Evolutionary conservation across 2,113 vertebrate species (phyloP).

Genomic region (Acrocephalus kingi): DNA sequence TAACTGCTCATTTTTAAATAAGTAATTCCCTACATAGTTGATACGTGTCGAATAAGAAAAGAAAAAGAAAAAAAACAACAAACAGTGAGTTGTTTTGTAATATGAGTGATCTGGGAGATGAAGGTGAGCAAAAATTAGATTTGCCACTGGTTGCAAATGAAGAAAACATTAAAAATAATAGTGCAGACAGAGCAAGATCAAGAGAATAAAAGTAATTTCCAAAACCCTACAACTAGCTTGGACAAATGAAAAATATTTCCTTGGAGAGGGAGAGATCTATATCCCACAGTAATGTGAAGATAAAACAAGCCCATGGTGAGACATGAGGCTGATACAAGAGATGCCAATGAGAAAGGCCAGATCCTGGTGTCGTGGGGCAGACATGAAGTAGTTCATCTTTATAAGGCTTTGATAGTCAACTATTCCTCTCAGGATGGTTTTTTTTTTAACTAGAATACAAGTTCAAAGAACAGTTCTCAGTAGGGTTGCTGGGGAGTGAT

Average conservation of each 20-base stretch:
- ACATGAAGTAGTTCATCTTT: neutral
- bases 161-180: neutral
- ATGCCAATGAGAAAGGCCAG: conserved; percentile 2
- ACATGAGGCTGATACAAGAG: neutral
- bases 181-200: neutral
- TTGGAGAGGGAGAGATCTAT: neutral
- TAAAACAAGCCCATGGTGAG: neutral
- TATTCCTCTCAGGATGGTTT: neutral
- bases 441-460: neutral
- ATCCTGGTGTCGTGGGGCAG: neutral
- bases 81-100: neutral
- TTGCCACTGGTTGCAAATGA: neutral
- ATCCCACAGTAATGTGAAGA: neutral
- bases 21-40: neutral
- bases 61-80: neutral
- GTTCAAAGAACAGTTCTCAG: conserved; percentile 27
- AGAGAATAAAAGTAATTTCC: conserved; percentile 36
- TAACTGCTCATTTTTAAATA: conserved; percentile 12
- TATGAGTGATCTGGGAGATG: neutral
- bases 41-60: neutral
- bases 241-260: conserved; percentile 11
- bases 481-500: neutral
- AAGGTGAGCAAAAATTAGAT: conserved; percentile 27
- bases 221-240: neutral
- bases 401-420: neutral